phyloP scores from a whole-genome alignment of 2,797 vertebrate species.

The Sebastes variabilis region DNA sequence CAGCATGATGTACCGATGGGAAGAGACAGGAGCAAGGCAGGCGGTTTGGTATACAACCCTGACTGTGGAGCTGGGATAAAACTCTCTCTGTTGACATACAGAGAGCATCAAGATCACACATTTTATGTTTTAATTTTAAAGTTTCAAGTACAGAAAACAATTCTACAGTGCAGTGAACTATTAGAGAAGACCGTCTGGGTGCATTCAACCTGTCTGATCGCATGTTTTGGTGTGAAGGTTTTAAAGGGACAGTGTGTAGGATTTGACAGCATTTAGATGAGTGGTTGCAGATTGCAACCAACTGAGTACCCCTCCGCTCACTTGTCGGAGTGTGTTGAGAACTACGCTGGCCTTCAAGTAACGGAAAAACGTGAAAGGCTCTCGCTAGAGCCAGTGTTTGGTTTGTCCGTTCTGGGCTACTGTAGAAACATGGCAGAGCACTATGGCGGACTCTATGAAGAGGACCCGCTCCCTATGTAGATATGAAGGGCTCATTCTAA shows the following conservation, averaged over 20 bases:
- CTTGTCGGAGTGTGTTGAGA: no score
- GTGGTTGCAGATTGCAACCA: no score
- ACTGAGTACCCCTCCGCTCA: no score
- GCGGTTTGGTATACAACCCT: constrained; percentile 79
- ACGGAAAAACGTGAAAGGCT: no score
- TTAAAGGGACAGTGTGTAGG: background rate
- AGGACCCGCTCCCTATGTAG: no score
- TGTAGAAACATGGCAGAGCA: no score
- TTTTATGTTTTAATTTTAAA: background rate
- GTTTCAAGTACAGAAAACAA: background rate
- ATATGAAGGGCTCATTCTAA: no score
- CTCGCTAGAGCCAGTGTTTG: no score
- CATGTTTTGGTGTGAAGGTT: background rate
- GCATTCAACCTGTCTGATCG: background rate
- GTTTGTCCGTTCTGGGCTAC: no score
- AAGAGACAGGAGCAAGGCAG: constrained; percentile 84
- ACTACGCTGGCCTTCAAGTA: no score
- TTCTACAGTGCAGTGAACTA: background rate
- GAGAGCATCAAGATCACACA: background rate
- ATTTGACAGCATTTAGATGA: no score
- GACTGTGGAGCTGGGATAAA: constrained; percentile 82
- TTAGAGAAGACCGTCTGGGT: background rate
- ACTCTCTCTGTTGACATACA: constrained; percentile 47
- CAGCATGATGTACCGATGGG: constrained; percentile 82
- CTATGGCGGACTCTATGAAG: accelerated